Evolutionary conservation across 2,888 invertebrate genomes (phyloP).

Genomic region (Argyresthia goedartella): DNA sequence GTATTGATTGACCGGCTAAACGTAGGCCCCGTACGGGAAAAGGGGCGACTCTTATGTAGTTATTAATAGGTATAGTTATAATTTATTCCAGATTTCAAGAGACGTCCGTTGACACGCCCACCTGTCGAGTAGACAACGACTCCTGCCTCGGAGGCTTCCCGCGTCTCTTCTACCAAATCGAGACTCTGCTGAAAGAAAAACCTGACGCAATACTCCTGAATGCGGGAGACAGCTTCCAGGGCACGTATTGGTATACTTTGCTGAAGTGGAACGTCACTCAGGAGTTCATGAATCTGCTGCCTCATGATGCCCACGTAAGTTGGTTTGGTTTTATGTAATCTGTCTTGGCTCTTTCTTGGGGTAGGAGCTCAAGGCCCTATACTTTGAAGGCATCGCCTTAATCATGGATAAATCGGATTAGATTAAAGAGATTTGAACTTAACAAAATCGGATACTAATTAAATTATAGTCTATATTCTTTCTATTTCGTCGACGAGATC

Average conservation of each 20-base stretch:
- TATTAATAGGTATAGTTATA: too few species aligned
- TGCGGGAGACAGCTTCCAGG: conserved; percentile 88
- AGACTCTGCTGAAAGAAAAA: conserved; percentile 50
- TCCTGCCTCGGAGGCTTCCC: conserved; percentile 80
- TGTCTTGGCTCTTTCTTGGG: too few species aligned
- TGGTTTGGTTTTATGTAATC: not conserved
- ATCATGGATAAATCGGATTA: too few species aligned
- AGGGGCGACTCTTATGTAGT: too few species aligned
- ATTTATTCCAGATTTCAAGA: conserved; percentile 68
- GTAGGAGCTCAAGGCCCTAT: too few species aligned
- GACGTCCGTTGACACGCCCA: conserved; percentile 65
- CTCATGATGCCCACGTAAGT: conserved; percentile 82
- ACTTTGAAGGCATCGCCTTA: too few species aligned
- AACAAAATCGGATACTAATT: too few species aligned
- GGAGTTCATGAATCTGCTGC: conserved; percentile 80
- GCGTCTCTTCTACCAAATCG: conserved; percentile 71
- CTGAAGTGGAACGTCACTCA: conserved; percentile 82
- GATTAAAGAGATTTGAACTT: too few species aligned
- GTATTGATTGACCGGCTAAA: too few species aligned
- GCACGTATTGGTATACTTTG: conserved; percentile 86
- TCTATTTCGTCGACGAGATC: too few species aligned
- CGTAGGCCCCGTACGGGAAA: too few species aligned
- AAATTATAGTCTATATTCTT: too few species aligned
- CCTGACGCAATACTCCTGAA: conserved; percentile 78
- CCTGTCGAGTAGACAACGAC: conserved; percentile 62